Conservation (phyloP, 37 sponge, comb jelly and placozoan genomes). For the Spongilla lacustris region DNA sequence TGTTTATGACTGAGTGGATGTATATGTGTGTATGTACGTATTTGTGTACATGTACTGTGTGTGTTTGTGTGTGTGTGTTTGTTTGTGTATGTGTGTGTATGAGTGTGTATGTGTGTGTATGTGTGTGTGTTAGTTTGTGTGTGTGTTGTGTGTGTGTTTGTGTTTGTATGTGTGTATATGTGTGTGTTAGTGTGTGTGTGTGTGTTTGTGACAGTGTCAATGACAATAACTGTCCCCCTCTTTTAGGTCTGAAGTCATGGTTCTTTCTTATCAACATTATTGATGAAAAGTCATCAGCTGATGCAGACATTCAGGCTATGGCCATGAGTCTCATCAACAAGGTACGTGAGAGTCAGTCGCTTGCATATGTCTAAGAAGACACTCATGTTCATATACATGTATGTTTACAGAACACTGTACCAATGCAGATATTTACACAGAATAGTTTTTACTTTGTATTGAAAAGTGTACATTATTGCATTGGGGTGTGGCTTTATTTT, state of each 20-base stretch:
- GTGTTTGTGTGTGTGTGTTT: neutral
- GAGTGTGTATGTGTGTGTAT: neutral
- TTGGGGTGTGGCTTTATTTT: neutral
- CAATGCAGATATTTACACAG: too few relatives aligned
- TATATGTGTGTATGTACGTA: neutral
- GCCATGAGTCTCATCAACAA: slow-evolving; percentile 82
- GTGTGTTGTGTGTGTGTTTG: neutral
- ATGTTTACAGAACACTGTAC: too few relatives aligned
- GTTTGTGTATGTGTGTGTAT: neutral
- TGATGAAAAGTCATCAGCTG: slow-evolving; percentile 59
- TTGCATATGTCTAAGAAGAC: neutral
- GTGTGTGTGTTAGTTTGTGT: neutral
- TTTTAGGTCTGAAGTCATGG: slow-evolving; percentile 70
- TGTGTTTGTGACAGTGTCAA: neutral
- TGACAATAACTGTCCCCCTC: neutral
- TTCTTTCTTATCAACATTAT: slow-evolving; percentile 43
- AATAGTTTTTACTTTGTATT: too few relatives aligned
- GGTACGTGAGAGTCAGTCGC: slow-evolving; percentile 39
- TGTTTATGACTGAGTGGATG: neutral
- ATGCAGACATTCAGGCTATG: slow-evolving; percentile 63
- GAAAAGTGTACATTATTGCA: neutral
- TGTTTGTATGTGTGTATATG: neutral
- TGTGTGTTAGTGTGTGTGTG: neutral
- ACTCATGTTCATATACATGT: too few relatives aligned
- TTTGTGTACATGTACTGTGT: neutral